These are phyloP conservation scores for Dromiciops gliroides DNA, from an alignment of 2,113 vertebrate genomes.

Conservation along the genomic window DNA sequence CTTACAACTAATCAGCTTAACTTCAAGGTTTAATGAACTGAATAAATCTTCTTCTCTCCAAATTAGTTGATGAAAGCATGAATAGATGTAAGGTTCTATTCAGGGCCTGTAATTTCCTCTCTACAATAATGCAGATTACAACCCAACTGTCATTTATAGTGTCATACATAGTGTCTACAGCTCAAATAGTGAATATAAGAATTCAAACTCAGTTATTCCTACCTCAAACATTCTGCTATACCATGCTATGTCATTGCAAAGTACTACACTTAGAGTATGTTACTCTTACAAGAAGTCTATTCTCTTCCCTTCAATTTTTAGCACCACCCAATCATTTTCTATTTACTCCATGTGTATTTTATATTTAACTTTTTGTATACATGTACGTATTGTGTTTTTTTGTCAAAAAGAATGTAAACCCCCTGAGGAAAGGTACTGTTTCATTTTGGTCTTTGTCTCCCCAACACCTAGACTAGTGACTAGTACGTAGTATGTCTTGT, in stretches of 20 bases:
- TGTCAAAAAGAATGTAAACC: not conserved
- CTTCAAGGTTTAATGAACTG: not conserved
- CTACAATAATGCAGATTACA: not conserved
- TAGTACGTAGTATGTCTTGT: too few relatives aligned
- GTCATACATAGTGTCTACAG: not conserved
- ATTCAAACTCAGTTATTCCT: not conserved
- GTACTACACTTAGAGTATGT: not conserved
- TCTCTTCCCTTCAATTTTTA: not conserved
- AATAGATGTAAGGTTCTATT: not conserved
- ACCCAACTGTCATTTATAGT: not conserved
- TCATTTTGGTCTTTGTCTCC: not conserved
- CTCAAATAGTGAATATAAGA: not conserved
- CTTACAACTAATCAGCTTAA: not conserved
- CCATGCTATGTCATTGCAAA: not conserved
- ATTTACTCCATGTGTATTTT: not conserved
- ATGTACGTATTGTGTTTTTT: not conserved
- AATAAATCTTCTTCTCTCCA: not conserved
- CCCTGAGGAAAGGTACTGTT: not conserved
- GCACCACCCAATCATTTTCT: not conserved
- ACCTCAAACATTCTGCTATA: not conserved
- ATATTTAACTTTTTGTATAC: not conserved
- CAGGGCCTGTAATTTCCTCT: not conserved
- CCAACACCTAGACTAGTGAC: not conserved
- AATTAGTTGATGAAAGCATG: not conserved
- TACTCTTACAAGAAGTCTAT: not conserved